These are phyloP conservation scores for Dendrophyllia cribrosa DNA, from an alignment of 64 coral and sea anemone genomes.

Conservation along the genomic window DNA sequence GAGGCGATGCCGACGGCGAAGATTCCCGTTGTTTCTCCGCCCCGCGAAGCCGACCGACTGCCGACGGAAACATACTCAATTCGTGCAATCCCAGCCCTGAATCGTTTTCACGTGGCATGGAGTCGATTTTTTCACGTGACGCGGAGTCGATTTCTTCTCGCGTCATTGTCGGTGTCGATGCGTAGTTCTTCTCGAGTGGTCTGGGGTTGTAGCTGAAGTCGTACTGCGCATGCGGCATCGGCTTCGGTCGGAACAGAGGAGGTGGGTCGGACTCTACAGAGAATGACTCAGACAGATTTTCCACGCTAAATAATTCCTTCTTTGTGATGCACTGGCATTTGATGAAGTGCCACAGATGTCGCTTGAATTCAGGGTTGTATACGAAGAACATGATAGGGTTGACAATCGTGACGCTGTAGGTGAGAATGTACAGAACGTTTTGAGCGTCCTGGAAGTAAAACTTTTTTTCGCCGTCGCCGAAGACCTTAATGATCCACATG, in stretches of 20 bases:
- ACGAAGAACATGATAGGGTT: conserved; percentile 82
- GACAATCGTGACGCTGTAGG: conserved; percentile 68
- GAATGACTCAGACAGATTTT: conserved; percentile 72
- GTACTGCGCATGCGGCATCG: background rate
- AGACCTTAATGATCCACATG: conserved; percentile 80
- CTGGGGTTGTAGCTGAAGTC: background rate
- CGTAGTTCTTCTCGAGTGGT: conserved; percentile 26
- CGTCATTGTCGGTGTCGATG: background rate
- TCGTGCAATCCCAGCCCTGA: conserved; percentile 31
- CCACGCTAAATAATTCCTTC: conserved; percentile 9
- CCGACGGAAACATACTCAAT: conserved; percentile 19
- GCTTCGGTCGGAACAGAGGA: background rate
- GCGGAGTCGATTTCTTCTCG: background rate
- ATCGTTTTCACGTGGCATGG: background rate
- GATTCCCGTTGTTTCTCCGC: conserved; percentile 2
- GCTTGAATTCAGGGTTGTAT: conserved; percentile 79
- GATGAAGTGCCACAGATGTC: conserved; percentile 61
- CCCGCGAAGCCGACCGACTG: conserved; percentile 9
- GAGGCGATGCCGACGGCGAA: conserved; percentile 8
- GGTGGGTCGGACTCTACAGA: conserved; percentile 34
- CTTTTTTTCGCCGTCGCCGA: conserved; percentile 34
- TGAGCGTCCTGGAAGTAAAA: conserved; percentile 64
- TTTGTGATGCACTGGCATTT: conserved; percentile 60
- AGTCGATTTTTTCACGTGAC: background rate
- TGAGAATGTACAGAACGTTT: conserved; percentile 75